Evolutionary conservation across 37 sponge, comb jelly and placozoan species (phyloP), one percentile per base, ranked within the genome.

Genomic region (Halisarca cf. caerulea): DNA sequence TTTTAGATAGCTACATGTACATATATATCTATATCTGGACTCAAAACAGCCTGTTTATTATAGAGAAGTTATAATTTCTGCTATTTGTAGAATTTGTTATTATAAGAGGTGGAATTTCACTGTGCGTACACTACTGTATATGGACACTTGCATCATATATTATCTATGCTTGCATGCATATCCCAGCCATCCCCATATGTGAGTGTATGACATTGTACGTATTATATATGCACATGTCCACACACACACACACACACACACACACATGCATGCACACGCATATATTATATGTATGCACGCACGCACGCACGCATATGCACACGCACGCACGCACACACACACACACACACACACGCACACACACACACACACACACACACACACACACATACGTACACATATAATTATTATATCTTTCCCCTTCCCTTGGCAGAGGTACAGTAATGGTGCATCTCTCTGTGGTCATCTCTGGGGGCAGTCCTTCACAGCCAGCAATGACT

Each of bases 391-490:
- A 71, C 73, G 18, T 8, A 37, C 73, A 62, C 73, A 32, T 20
- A 38, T 3, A 7, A 71, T 38, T 68, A 34, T 4, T 25, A 3
- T 68, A 17, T 68, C 17, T 34, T 34, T 68, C 7, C 35, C 35
- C 20, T 3, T 36, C 32, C 9, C 41, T 74, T 43, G 18, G 2
- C 42, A 91, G 33, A 37, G 78, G 11, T 91, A 91, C 59, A 79
- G 61, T 32, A 64, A 80, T 87, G 81, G 84, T 3, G 32, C 28
- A 4, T 84, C 66, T 0, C 42, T 91, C 14, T 91, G 91, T 60
- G 60, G 80, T 15, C 64, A 24, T 0, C 84, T 91, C 40, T 91
- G 91, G 91, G 87, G 91, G 4, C 70, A 68, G 25, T 87, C 91
- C 11, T 91, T 91, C 78, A 58, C 72, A 3, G 5, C 59, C 41